Percentiles rank a stretch among this genome's conserved stretches.
These are phyloP conservation scores for Leucosticte australis DNA, from an alignment of 2,113 vertebrate genomes.

Conservation along the genomic window DNA sequence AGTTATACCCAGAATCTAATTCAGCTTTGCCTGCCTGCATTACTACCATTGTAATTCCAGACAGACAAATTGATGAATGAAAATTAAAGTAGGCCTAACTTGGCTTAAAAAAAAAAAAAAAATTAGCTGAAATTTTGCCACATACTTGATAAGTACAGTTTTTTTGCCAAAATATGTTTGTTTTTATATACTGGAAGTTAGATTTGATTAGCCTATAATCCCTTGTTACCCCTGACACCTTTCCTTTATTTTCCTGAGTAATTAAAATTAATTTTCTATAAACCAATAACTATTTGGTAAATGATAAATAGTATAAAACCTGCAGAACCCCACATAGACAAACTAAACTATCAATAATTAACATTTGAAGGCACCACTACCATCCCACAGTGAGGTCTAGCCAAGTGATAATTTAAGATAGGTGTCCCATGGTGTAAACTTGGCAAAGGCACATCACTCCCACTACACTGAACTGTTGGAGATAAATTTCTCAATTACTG, in stretches of 20 bases:
- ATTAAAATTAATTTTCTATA: not conserved
- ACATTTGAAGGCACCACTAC: not conserved
- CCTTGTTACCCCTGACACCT: not conserved
- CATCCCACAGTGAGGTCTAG: not conserved
- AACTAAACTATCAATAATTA: not conserved
- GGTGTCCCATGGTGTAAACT: not conserved
- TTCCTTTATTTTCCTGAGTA: not conserved
- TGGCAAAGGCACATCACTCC: not conserved
- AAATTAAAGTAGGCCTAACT: not conserved
- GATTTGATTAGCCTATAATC: not conserved
- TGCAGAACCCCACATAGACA: not conserved
- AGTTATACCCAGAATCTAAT: not conserved
- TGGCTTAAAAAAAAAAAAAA: not conserved
- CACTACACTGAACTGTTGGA: not conserved
- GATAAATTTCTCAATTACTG: not conserved
- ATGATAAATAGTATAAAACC: not conserved
- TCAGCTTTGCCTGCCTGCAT: not conserved
- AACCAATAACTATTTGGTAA: not conserved
- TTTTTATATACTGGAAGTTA: not conserved
- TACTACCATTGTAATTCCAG: not conserved
- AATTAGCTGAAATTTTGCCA: not conserved
- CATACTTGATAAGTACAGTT: not conserved
- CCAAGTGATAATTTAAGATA: not conserved
- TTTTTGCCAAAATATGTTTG: not conserved
- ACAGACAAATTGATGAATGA: not conserved